These are phyloP conservation scores for Pluvianellus socialis DNA, from an alignment of 2,113 vertebrate species.

Conservation along the genomic window DNA sequence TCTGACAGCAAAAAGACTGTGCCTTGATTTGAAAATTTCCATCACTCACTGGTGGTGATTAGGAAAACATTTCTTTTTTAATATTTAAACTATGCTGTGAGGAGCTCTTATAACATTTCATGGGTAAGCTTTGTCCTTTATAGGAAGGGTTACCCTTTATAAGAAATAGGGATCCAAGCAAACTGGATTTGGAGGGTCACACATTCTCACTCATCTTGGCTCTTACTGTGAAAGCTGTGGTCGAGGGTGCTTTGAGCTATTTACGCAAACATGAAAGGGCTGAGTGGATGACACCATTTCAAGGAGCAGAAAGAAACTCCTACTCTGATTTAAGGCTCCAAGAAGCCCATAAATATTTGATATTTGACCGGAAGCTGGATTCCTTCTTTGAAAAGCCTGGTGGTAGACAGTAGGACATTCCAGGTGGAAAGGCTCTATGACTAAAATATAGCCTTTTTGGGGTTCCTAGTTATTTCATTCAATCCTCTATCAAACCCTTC, in stretches of 20 bases:
- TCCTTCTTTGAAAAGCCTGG: not conserved
- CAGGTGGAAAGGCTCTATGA: not conserved
- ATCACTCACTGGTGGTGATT: not conserved
- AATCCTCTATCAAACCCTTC: not conserved
- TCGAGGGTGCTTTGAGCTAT: not conserved
- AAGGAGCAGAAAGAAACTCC: not conserved
- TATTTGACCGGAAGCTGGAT: not conserved
- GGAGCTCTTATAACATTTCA: not conserved
- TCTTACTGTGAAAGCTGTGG: not conserved
- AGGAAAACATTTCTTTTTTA: not conserved
- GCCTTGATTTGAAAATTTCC: not conserved
- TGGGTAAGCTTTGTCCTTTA: not conserved
- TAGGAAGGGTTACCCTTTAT: not conserved
- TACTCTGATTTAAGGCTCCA: not conserved
- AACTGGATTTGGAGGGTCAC: not conserved
- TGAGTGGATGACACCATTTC: not conserved
- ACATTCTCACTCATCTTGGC: not conserved
- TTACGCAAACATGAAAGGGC: not conserved
- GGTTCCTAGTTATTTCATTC: not conserved
- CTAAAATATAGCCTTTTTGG: not conserved
- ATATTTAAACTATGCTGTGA: not conserved
- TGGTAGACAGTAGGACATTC: not conserved
- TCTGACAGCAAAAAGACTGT: not conserved
- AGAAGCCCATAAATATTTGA: not conserved
- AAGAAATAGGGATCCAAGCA: not conserved